Base-by-base conservation (phyloP, 2,888 invertebrate species). In the Meandrusa payeni region DNA sequence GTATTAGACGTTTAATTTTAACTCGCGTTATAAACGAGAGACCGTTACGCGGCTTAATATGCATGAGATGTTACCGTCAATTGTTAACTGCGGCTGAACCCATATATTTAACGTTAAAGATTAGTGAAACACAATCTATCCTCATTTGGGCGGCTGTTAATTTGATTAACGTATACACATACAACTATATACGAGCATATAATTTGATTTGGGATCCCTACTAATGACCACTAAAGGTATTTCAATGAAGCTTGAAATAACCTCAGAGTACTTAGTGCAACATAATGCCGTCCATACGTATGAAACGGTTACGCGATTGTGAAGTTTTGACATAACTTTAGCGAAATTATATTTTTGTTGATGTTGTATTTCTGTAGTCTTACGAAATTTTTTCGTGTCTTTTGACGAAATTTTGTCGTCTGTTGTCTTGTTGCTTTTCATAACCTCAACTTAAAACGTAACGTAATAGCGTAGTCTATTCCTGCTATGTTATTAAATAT, bases 181-280 rank as follows among this genome's bases (percentile, higher is more conserved):
- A 20, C 27, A 20, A 33, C 11, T 43, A 32, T 39, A 15, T 22
- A 38, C 43, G 13, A 20, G 17, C 34, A 26, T 41, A 34, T 54
- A 54, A 50, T 52, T 47, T 47, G 48, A 51, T 54, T 53, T 50
- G 34, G 39, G 39, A 46, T 46, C 19, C 28, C 38, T 15, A 29
- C 36, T 48, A 50, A 49, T 48, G 45, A 46, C 39, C 43, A 27
- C 41, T 38, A 38, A 32, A 26, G 32, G 44, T 42, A 43, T 45
- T 49, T 45, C 51, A 50, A 52, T 50, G 44, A 48, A 40, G 39
- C 38, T 24, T 38, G 41, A 34, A 47, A 36, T 27, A 39, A n/a
- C n/a, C n/a, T n/a, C n/a, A n/a, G n/a, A n/a, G n/a, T n/a, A n/a
- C n/a, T n/a, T n/a, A n/a, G n/a, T 39, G 38, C 33, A 22, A 23